These are phyloP conservation scores for Philaenus spumarius DNA, from an alignment of 1,140 invertebrate species.

Conservation along the genomic window DNA sequence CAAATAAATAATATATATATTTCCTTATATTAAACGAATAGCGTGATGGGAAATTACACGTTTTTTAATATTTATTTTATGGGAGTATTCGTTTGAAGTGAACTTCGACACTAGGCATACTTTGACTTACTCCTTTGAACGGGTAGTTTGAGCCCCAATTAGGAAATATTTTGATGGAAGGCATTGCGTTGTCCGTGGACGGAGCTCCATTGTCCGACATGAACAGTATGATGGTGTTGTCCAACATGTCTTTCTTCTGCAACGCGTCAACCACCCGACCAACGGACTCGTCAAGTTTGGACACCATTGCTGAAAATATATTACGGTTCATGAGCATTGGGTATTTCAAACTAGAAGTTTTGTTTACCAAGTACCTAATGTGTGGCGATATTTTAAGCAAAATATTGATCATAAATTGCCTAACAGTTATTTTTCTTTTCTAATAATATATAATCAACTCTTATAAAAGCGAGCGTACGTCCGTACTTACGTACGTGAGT, in stretches of 20 bases:
- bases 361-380: too few relatives aligned
- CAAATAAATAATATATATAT: too few relatives aligned
- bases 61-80: background rate
- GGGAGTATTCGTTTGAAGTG: background rate
- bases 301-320: constrained; percentile 61
- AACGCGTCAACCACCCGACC: constrained; percentile 54
- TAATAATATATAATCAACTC: too few relatives aligned
- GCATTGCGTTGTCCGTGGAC: constrained; percentile 42
- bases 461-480: too few relatives aligned
- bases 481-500: too few relatives aligned
- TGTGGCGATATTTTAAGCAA: too few relatives aligned
- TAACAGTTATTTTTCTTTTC: too few relatives aligned
- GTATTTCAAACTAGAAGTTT: too few relatives aligned
- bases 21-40: too few relatives aligned
- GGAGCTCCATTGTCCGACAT: constrained; percentile 54
- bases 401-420: too few relatives aligned
- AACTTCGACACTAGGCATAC: background rate
- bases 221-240: constrained; percentile 53
- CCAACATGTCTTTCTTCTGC: constrained; percentile 47
- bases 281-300: constrained; percentile 62
- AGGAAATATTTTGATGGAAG: constrained; percentile 39
- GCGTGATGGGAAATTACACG: too few relatives aligned
- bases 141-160: constrained; percentile 65
- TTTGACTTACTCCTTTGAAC: constrained; percentile 48
- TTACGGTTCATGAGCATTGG: too few relatives aligned